Evolutionary conservation across 2,888 invertebrate species (phyloP).

Genomic region (Scaptodrosophila latifasciaeformis): DNA sequence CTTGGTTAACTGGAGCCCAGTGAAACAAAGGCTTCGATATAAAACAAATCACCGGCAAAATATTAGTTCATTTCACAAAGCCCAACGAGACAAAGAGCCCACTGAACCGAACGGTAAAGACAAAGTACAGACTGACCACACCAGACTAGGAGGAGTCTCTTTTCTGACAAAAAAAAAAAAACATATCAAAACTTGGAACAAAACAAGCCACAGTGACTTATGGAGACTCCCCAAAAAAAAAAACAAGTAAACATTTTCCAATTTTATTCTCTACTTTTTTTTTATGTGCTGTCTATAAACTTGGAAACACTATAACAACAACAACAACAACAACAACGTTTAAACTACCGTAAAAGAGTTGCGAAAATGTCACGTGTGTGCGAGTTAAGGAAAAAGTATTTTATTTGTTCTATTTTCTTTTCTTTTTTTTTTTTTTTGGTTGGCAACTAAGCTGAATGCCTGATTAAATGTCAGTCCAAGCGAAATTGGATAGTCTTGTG

Average conservation of each 20-base stretch:
- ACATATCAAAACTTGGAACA: too few relatives aligned
- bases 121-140: neutral
- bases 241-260: neutral
- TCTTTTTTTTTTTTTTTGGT: neutral
- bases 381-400: too few relatives aligned
- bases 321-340: too few relatives aligned
- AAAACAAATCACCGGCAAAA: too few relatives aligned
- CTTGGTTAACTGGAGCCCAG: too few relatives aligned
- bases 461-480: constrained; percentile 39
- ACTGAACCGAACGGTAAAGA: neutral
- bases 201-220: too few relatives aligned
- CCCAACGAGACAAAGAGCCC: neutral
- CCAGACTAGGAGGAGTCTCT: too few relatives aligned
- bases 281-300: constrained; percentile 18
- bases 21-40: too few relatives aligned
- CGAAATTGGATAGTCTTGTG: constrained; percentile 11
- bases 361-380: neutral
- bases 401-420: too few relatives aligned
- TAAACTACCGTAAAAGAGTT: constrained; percentile 23
- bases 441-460: constrained; percentile 1
- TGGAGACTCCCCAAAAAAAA: constrained; percentile 7
- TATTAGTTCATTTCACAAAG: too few relatives aligned
- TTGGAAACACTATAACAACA: too few relatives aligned
- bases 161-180: too few relatives aligned
- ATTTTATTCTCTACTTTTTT: neutral